Conservation (phyloP, 2,113 vertebrate genomes). For the Hippocampus comes region DNA sequence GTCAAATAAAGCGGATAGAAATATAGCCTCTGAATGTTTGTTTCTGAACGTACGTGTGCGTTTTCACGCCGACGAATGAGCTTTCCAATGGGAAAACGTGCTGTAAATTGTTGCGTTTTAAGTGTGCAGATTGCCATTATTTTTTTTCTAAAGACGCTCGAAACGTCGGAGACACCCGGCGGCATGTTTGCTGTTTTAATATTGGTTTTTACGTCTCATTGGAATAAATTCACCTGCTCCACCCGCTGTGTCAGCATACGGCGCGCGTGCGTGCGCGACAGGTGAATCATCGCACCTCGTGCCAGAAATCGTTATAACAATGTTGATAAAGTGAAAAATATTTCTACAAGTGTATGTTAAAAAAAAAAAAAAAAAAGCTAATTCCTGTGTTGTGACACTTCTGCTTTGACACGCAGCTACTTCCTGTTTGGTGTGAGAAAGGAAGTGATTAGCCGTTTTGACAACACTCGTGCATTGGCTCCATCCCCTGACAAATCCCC, state of each 20-base stretch:
- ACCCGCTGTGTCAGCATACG: neutral
- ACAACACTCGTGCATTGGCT: neutral
- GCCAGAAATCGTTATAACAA: neutral
- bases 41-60: neutral
- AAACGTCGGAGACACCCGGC: neutral
- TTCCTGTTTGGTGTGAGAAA: neutral
- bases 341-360: neutral
- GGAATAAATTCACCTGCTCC: conserved; percentile 8
- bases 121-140: neutral
- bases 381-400: neutral
- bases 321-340: neutral
- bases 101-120: neutral
- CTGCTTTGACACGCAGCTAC: neutral
- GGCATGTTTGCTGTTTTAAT: neutral
- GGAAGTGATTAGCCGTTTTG: neutral
- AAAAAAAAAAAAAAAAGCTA: neutral
- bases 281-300: neutral
- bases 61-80: neutral
- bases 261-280: neutral
- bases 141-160: neutral
- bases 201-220: neutral
- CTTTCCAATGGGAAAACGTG: neutral
- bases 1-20: neutral
- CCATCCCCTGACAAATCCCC: neutral
- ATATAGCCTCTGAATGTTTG: neutral